Base-by-base conservation (phyloP, 2,888 invertebrate species). In the Amiota minor region DNA sequence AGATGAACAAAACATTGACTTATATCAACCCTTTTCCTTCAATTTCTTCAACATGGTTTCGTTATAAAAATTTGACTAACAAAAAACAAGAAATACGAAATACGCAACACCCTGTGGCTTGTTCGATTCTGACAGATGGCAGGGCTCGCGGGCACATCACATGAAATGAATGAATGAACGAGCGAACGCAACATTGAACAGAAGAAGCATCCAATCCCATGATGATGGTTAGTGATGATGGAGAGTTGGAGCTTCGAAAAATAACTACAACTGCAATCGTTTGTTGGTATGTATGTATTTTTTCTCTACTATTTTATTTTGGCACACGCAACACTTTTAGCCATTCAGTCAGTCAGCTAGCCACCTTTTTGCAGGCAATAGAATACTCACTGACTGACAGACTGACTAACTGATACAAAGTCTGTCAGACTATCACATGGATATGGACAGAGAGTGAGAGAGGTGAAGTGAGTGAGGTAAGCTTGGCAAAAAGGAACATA, bases 51-150 rank as follows among this genome's bases (percentile, higher is more conserved):
- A 35, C 35, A 35, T 35, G 35, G 35, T 35, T 35, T 35, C 35
- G 35, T 35, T 35, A 35, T 35, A 35, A 35, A 35, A 35, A 35
- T 35, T 35, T 35, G 35, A 35, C 35, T 35, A 4, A 35, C 35
- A 35, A 35, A 35, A 35, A 35, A 35, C 35, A 35, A 35, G 35
- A 35, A 35, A 35, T 35, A 35, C 35, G 6, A 35, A 35, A 35
- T 35, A 35, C 35, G 35, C 35, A 35, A 35, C 35, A 35, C 35
- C 35, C 35, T 35, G 35, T 35, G 35, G 73, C 75, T 77, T 72
- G 78, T 80, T 79, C 77, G 77, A 77, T 80, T 78, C 82, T 85
- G 87, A 87, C 88, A 88, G 88, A 85, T 88, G 87, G 84, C 78
- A 80, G 78, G 79, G 73, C 76, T 75, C 72, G 81, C 81, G 81